Conservation (phyloP, 2,888 invertebrate species). For the Tetramorium bicarinatum region DNA sequence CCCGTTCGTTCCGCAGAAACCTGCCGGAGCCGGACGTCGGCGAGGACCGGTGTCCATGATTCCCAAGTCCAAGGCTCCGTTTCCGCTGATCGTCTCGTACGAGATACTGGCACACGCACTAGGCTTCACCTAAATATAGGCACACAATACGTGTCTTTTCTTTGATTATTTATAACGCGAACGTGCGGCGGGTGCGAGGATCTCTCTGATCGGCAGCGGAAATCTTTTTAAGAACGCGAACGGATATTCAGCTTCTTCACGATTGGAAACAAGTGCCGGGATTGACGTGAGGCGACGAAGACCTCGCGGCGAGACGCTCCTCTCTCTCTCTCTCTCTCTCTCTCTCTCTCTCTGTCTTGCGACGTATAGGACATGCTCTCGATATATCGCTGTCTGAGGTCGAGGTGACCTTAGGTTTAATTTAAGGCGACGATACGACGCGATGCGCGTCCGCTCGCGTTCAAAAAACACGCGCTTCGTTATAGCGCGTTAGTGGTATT, state of each 20-base stretch:
- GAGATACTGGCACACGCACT: conserved; percentile 15
- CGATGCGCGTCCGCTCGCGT: conserved; percentile 18
- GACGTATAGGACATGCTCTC: conserved; percentile 40
- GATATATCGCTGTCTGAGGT: conserved; percentile 66
- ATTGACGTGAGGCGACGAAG: conserved; percentile 9
- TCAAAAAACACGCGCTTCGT: conserved; percentile 35
- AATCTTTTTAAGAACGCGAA: neutral
- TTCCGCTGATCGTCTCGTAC: conserved; percentile 10
- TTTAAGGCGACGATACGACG: conserved; percentile 64
- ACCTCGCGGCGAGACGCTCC: neutral
- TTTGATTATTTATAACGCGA: conserved; percentile 17
- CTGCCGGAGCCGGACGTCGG: neutral
- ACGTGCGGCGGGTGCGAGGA: neutral
- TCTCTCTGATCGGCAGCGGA: neutral
- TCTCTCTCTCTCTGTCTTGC: neutral
- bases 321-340: neutral
- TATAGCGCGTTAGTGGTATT: conserved; percentile 19
- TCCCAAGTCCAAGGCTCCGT: conserved; percentile 11
- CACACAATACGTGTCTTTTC: neutral
- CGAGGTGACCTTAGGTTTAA: conserved; percentile 72
- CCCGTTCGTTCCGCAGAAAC: neutral
- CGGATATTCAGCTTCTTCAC: neutral
- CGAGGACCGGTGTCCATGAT: neutral
- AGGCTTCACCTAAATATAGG: conserved; percentile 17
- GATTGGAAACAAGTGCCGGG: neutral